A percentile compares a stretch with the other conserved stretches of the same genome.
Conservation (phyloP, 2,113 vertebrate genomes). For the Sula dactylatra region DNA sequence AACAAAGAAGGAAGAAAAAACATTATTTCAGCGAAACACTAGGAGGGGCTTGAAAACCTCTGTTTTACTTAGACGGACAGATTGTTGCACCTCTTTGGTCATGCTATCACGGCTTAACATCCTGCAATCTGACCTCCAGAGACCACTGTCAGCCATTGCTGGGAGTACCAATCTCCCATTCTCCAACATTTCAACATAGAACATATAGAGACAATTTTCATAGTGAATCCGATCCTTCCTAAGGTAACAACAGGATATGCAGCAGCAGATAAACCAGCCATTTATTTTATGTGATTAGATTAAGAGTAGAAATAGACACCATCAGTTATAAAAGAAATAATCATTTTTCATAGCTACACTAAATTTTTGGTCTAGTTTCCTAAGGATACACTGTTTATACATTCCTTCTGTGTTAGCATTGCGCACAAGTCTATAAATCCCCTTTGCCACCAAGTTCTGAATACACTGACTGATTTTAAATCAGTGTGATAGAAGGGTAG, state of each 20-base stretch:
- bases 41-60: not conserved
- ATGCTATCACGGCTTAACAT: not conserved
- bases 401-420: not conserved
- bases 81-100: not conserved
- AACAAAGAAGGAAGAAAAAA: not conserved
- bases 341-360: not conserved
- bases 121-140: not conserved
- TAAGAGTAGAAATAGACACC: not conserved
- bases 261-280: not conserved
- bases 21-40: not conserved
- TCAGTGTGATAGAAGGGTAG: not conserved
- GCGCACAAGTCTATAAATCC: not conserved
- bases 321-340: not conserved
- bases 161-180: not conserved
- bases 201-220: not conserved
- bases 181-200: not conserved
- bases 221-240: not conserved
- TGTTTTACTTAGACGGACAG: not conserved
- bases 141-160: not conserved
- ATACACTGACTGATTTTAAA: not conserved
- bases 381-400: not conserved
- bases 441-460: not conserved
- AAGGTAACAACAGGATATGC: not conserved
- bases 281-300: not conserved
- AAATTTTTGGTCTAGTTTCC: not conserved